Evolutionary conservation across 2,888 invertebrate genomes (phyloP), one percentile per base, ranked within the genome.

Genomic region (Aromia moschata): DNA sequence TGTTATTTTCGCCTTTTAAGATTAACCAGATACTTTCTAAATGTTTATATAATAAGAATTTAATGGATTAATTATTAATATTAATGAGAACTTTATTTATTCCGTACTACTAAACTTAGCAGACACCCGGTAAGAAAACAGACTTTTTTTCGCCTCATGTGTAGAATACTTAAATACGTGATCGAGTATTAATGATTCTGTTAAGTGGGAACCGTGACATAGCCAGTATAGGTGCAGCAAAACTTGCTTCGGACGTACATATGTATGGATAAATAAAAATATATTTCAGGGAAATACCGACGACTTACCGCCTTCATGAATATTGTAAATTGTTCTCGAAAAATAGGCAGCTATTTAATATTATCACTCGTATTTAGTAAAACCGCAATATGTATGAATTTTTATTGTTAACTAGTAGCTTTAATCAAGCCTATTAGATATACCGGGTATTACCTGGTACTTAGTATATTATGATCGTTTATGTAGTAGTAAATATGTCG

Each of bases 71-170:
- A 40, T 49, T 49, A 49, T 49, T 38, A 49, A 38, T 49, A 38
- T 38, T 49, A 49, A 49, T 38, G 38, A 49, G 38, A 25, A 11
- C 9, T 15, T 37, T 49, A 43, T 43, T 25, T 25, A 46, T 46
- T 18, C 37, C 14, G 18, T 12, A 36, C 37, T 47, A 47, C 47
- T 37, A 47, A 47, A 49, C 30, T 14, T 1, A 43, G 11, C 25
- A 20, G 25, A 38, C 7, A 38, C 12, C 25, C 37, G 14, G 14
- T 5, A 38, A 20, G 33, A 52, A 56, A 56, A 60, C 25, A 46
- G 51, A 56, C 16, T 51, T 56, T 51, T 57, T 58, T 51, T 59
- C 37, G 31, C 51, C 55, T 17, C 49, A 51, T 51, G 44, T 40
- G 51, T 59, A 51, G 49, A 59, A 55, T 59, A 51, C 49, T 47